Percentiles rank a stretch among this genome's conserved stretches.
phyloP scores from a whole-genome alignment of 2,888 invertebrate species.

The Chymomyza amoena region DNA sequence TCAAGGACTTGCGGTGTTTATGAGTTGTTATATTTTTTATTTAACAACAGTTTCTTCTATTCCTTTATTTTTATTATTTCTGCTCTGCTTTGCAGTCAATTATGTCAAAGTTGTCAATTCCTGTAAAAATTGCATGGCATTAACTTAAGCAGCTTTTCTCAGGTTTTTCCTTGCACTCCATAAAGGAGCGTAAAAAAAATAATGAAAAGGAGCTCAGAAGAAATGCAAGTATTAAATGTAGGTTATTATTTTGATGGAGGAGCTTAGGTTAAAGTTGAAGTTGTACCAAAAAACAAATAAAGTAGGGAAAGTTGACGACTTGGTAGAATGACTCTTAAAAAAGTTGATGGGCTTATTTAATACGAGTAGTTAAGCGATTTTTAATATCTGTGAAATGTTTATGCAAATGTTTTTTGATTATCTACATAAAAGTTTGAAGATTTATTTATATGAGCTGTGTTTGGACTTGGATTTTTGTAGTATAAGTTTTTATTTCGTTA shows the following conservation, averaged over 20 bases:
- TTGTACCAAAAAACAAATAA: background rate
- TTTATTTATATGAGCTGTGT: background rate
- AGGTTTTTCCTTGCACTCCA: background rate
- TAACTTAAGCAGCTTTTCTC: slow-evolving; percentile 52
- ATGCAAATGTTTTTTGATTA: background rate
- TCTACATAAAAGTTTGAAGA: background rate
- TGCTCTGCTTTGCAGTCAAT: slow-evolving; percentile 53
- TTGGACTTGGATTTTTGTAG: background rate
- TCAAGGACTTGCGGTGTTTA: slow-evolving; percentile 65
- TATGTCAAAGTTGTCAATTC: slow-evolving; percentile 73
- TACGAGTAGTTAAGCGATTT: background rate
- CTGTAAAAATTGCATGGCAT: slow-evolving; percentile 50
- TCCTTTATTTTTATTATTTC: slow-evolving; percentile 11
- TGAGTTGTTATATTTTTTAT: slow-evolving; percentile 62
- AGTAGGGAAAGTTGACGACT: background rate
- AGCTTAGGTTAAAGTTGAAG: background rate
- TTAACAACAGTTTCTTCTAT: slow-evolving; percentile 27
- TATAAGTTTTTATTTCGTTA: background rate
- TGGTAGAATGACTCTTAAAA: background rate
- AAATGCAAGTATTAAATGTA: slow-evolving; percentile 40
- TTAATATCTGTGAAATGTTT: background rate
- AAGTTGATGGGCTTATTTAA: background rate
- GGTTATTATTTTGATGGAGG: slow-evolving; percentile 5
- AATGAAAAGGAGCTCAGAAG: slow-evolving; percentile 13
- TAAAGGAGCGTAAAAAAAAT: background rate